Conservation (phyloP, 2,113 vertebrate species). For the Struthio camelus region DNA sequence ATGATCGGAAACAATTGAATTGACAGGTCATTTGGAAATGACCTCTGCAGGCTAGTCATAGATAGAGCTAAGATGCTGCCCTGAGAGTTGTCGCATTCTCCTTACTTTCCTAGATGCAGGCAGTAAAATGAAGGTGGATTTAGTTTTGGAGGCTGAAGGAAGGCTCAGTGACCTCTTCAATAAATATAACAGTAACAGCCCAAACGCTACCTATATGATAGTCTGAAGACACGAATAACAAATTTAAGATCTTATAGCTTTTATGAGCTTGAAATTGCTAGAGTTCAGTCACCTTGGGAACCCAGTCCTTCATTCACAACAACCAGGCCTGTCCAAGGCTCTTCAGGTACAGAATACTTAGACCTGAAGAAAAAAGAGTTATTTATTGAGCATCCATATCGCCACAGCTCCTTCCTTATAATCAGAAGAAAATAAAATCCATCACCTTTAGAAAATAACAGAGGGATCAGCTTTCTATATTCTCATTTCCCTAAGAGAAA, state of each 20-base stretch:
- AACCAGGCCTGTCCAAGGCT: not conserved
- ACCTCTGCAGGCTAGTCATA: not conserved
- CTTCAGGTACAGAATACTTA: not conserved
- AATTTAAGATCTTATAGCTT: not conserved
- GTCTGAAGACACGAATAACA: not conserved
- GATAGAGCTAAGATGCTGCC: not conserved
- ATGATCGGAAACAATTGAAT: not conserved
- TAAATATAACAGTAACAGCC: not conserved
- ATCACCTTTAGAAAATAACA: not conserved
- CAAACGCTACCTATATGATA: not conserved
- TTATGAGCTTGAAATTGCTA: not conserved
- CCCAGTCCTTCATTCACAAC: not conserved
- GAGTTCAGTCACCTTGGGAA: not conserved
- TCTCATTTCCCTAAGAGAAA: not conserved
- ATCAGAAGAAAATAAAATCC: not conserved
- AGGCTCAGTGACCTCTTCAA: not conserved
- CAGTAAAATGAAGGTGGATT: not conserved
- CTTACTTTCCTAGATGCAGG: not conserved
- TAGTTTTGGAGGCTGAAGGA: not conserved
- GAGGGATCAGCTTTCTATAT: not conserved
- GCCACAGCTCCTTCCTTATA: not conserved
- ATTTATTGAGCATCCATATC: fast-evolving
- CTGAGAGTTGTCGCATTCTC: not conserved
- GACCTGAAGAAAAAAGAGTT: not conserved
- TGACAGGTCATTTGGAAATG: not conserved